These are phyloP conservation scores for Nanger granti DNA, from an alignment of 2,113 vertebrate genomes.

Conservation along the genomic window DNA sequence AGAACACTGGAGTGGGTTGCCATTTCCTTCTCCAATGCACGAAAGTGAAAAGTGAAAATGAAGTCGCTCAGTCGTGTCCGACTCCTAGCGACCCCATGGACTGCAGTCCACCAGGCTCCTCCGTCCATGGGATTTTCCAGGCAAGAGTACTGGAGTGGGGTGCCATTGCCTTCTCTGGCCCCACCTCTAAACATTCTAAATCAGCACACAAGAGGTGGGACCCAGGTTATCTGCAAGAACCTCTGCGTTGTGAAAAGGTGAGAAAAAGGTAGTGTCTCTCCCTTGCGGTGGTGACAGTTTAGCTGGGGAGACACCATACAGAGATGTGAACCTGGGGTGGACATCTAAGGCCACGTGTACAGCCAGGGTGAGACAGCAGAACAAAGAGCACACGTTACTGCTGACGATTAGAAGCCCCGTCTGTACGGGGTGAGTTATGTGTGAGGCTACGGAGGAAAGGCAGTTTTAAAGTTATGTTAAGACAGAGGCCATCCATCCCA, in stretches of 20 bases:
- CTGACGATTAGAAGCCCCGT: not conserved
- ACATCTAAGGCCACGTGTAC: not conserved
- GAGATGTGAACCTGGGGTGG: not conserved
- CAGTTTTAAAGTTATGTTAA: not conserved
- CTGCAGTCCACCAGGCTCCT: no score
- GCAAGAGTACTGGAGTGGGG: no score
- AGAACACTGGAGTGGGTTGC: no score
- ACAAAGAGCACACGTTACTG: rapidly evolving
- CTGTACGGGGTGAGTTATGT: not conserved
- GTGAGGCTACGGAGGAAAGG: not conserved
- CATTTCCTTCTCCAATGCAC: no score
- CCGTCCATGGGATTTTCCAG: no score
- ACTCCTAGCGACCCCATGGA: no score
- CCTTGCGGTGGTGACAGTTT: not conserved
- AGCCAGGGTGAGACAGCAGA: no score
- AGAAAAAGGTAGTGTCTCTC: not conserved
- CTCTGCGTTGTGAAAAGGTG: not conserved
- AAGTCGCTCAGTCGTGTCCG: rapidly evolving
- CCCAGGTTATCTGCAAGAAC: not conserved
- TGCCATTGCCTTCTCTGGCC: no score
- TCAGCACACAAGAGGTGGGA: not conserved
- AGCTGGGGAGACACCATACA: not conserved
- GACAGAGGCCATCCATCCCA: not conserved
- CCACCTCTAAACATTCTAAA: not conserved
- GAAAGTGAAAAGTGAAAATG: no score